These are phyloP conservation scores for Pangasius djambal DNA, from an alignment of 2,797 vertebrate genomes.

Conservation along the genomic window DNA sequence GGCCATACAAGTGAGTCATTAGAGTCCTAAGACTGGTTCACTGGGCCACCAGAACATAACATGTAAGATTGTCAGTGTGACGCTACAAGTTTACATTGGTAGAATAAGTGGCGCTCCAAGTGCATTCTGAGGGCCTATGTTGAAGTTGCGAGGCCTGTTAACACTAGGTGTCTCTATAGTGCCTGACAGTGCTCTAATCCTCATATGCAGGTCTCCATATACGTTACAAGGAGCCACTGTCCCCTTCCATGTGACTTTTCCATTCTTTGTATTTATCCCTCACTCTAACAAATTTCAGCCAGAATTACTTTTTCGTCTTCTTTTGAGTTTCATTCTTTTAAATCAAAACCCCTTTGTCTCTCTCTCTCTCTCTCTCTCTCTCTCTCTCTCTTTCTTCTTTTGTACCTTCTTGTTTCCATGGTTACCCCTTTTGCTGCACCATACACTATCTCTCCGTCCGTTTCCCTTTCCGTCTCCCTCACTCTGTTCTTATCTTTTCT, in stretches of 20 bases:
- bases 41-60: not conserved
- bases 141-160: conserved; percentile 73
- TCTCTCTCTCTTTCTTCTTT: conserved; percentile 82
- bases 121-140: conserved; percentile 63
- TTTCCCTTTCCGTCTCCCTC: conserved; percentile 84
- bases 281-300: conserved; percentile 80
- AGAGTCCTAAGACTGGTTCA: not conserved
- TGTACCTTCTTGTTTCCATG: conserved; percentile 88
- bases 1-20: not conserved
- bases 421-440: conserved; percentile 84
- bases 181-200: conserved; percentile 60
- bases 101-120: not conserved
- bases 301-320: conserved; percentile 80
- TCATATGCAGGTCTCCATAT: conserved; percentile 65
- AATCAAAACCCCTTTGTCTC: conserved; percentile 82
- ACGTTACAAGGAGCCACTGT: conserved; percentile 62
- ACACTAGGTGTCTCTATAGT: conserved; percentile 76
- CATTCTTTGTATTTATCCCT: conserved; percentile 75
- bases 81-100: not conserved
- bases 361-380: conserved; percentile 81
- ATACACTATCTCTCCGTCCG: conserved; percentile 85
- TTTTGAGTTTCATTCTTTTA: conserved; percentile 86
- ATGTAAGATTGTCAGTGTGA: not conserved
- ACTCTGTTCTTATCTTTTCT: conserved; percentile 87
- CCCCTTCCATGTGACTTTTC: conserved; percentile 55